Evolutionary conservation across 2,888 invertebrate genomes (phyloP).

Genomic region (Troides helena): DNA sequence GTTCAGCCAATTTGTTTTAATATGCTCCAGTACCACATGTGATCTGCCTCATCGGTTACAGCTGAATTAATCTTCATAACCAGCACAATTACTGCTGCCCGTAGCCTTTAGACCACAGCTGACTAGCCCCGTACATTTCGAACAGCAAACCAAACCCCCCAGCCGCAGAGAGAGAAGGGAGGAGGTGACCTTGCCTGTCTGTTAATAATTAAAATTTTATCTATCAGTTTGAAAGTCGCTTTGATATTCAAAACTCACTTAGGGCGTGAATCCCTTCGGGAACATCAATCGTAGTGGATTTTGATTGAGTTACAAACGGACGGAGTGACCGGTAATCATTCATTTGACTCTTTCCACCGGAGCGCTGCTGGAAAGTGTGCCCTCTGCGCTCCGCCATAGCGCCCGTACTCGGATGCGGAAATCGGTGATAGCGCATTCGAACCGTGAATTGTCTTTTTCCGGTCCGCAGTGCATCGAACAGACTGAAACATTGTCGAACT

Average conservation of each 20-base stretch:
- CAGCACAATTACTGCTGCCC: too few species aligned
- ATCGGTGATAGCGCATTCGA: constrained; percentile 8
- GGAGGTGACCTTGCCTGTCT: too few species aligned
- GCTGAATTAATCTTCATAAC: too few species aligned
- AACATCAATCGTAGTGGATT: constrained; percentile 12
- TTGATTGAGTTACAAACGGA: constrained; percentile 11
- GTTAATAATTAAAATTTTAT: too few species aligned
- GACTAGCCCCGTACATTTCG: too few species aligned
- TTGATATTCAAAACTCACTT: neutral
- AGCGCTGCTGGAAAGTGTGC: neutral
- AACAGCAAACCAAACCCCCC: too few species aligned
- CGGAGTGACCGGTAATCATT: constrained; percentile 20
- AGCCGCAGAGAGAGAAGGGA: too few species aligned
- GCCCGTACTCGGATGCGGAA: neutral
- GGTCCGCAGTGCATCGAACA: constrained; percentile 21
- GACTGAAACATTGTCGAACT: constrained; percentile 15
- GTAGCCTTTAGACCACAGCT: too few species aligned
- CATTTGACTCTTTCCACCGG: constrained; percentile 1
- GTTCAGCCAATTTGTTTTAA: too few species aligned
- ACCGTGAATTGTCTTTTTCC: constrained; percentile 25
- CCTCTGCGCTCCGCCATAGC: neutral
- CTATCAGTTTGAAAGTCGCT: too few species aligned
- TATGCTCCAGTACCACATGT: too few species aligned
- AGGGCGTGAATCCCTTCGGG: neutral
- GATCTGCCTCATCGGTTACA: too few species aligned